These are phyloP conservation scores for Pseudolycoriella hygida DNA, from an alignment of 2,888 invertebrate genomes.

Conservation along the genomic window DNA sequence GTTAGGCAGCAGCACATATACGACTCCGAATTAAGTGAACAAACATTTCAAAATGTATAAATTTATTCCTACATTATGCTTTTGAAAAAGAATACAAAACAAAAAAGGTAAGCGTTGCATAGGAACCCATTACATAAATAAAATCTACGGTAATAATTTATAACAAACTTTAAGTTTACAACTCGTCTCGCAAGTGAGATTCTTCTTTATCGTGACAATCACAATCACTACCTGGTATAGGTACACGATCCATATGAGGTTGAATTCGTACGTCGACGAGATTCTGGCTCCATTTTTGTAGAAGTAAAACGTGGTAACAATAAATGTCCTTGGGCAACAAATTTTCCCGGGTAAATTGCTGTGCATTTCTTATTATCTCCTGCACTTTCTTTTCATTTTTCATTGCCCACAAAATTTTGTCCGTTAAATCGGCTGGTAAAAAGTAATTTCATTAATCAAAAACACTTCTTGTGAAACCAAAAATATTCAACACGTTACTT, in stretches of 20 bases:
- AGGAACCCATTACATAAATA: too few species aligned
- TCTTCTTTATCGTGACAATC: background rate
- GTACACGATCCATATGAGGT: background rate
- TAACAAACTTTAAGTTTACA: background rate
- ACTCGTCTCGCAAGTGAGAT: background rate
- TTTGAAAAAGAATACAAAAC: too few species aligned
- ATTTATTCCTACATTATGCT: too few species aligned
- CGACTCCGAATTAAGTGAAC: too few species aligned
- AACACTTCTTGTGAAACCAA: too few species aligned
- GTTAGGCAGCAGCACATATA: too few species aligned
- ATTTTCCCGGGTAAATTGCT: conserved; percentile 54
- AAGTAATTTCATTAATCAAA: too few species aligned
- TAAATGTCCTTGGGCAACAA: conserved; percentile 69
- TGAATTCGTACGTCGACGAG: background rate
- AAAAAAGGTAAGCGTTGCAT: too few species aligned
- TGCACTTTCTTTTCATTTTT: conserved; percentile 48
- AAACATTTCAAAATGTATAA: too few species aligned
- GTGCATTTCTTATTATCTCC: conserved; percentile 46
- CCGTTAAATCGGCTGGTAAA: conserved; percentile 43
- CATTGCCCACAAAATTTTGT: conserved; percentile 61
- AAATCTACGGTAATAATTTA: too few species aligned
- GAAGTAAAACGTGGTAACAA: conserved; percentile 67
- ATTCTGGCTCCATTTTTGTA: conserved; percentile 22
- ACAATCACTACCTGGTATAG: background rate
- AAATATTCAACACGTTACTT: too few species aligned